Base-by-base conservation (phyloP, 1,140 invertebrate species). In the Papilio glaucus region DNA sequence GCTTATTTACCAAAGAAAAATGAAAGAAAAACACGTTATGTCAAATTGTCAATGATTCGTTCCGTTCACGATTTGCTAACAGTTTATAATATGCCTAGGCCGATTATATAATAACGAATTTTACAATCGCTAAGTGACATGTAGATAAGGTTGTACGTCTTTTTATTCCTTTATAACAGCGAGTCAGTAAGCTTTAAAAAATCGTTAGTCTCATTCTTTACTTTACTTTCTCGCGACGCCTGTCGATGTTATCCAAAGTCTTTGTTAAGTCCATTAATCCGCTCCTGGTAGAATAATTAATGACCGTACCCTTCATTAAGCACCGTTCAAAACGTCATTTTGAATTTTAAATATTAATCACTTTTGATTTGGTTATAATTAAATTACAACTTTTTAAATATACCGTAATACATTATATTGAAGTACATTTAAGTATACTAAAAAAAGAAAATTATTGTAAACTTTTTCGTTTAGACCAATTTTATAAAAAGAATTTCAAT, bases 181-280 rank as follows among this genome's bases (percentile, higher is more conserved):
- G 45, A 53, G 24, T 37, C 33, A 13, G 72, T 10, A 21, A 57
- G 49, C 49, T 13, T 57, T 57, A 57, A 53, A 57, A 24, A 53
- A 24, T 57, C 49, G 21, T 57, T 57, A 24, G 21, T 61, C 53
- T 61, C 57, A n/a, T 33, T 33, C 60, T 68, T 21, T 45, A 13
- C 21, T 33, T 53, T 29, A 13, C 41, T 68, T 45, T 68, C 49
- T 39, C 26, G 15, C 53, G 42, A 69, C 42, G 67, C 12, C 67
- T 53, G 67, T 37, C 42, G 67, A 69, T 69, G 7, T 15, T 69
- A 69, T 49, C 67, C 67, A 12, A 69, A 69, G 67, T 69, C 67
- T 69, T 53, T 69, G 42, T 53, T 69, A 69, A 69, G 24, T 69
- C 42, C 67, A 69, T 69, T 69, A 69, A 69, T 69, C 67, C 18